Percentiles rank a stretch among this genome's conserved stretches.
Conservation (phyloP, 1,140 invertebrate species). For the Bombus haemorrhoidalis region DNA sequence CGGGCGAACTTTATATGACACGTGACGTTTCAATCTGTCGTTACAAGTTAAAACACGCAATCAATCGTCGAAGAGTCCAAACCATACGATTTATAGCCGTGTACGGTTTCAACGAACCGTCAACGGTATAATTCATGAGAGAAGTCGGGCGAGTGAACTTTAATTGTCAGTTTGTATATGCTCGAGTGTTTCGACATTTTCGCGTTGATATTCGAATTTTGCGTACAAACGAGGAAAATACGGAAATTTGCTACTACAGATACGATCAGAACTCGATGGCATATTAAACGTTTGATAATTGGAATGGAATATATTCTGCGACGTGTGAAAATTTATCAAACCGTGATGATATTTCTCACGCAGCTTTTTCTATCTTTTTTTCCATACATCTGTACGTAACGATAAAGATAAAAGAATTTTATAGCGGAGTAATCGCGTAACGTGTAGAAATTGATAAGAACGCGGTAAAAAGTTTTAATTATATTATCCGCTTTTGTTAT, state of each 20-base stretch:
- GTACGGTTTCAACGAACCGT: not conserved
- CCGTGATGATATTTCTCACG: not conserved
- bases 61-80: constrained; percentile 24
- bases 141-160: not conserved
- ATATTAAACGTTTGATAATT: not conserved
- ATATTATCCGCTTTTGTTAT: too few species aligned
- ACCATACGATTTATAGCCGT: not conserved
- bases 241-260: not conserved
- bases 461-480: too few species aligned
- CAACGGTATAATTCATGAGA: not conserved
- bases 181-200: not conserved
- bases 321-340: not conserved
- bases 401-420: not conserved
- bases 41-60: constrained; percentile 44
- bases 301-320: not conserved
- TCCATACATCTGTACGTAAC: not conserved
- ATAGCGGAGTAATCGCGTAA: not conserved
- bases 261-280: not conserved
- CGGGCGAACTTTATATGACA: constrained; percentile 7
- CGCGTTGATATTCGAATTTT: not conserved
- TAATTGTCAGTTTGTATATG: not conserved
- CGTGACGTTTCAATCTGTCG: constrained; percentile 4
- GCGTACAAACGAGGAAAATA: not conserved
- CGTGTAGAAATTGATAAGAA: not conserved
- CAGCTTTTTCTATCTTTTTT: not conserved